A percentile compares a stretch with the other conserved stretches of the same genome.
phyloP scores from a whole-genome alignment of 1,140 invertebrate species.

The Elymnias hypermnestra region DNA sequence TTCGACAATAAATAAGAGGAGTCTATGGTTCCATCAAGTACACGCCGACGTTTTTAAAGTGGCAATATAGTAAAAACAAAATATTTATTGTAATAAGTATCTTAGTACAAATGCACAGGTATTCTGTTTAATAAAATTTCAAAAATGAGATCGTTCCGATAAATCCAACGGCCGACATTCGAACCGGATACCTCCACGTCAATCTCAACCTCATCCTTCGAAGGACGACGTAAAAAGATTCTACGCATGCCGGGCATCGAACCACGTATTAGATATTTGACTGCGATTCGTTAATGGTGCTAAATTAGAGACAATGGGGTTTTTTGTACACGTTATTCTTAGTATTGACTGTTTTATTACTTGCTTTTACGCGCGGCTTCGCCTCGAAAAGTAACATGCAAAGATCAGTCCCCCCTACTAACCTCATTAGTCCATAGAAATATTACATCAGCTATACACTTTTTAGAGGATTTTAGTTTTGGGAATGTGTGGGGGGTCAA shows the following conservation, averaged over 20 bases:
- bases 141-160: slow-evolving; percentile 9
- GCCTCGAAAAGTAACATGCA: too few species aligned
- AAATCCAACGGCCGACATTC: slow-evolving; percentile 1
- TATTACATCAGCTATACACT: too few species aligned
- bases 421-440: too few species aligned
- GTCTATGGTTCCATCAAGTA: too few species aligned
- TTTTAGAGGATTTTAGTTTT: too few species aligned
- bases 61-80: not conserved
- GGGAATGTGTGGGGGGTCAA: too few species aligned
- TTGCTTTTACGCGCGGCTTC: too few species aligned
- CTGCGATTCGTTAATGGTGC: slow-evolving; percentile 14
- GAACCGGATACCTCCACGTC: slow-evolving; percentile 18
- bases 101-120: not conserved
- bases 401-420: too few species aligned
- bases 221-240: slow-evolving; percentile 15
- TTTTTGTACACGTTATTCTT: not conserved
- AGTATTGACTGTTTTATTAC: too few species aligned
- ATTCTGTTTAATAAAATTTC: not conserved
- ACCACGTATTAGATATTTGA: slow-evolving; percentile 8
- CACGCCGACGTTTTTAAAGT: too few species aligned
- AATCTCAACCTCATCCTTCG: slow-evolving; percentile 8
- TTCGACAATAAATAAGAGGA: too few species aligned
- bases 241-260: slow-evolving; percentile 7
- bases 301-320: slow-evolving; percentile 1
- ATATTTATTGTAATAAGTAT: not conserved